Conservation (phyloP, 2,888 invertebrate species). For the Herminia tarsipennalis region DNA sequence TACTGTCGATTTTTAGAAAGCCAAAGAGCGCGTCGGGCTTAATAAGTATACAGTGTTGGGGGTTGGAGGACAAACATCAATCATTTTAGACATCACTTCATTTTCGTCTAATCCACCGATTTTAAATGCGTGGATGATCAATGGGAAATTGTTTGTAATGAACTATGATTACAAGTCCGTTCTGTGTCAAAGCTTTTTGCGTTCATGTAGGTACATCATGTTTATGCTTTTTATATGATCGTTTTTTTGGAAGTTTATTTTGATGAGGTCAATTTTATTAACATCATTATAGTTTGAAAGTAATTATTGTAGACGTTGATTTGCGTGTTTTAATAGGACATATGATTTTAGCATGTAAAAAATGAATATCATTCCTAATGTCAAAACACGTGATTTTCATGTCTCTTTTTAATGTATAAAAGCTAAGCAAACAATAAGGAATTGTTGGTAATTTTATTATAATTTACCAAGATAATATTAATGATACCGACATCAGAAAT, state of each 20-base stretch:
- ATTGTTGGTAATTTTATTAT: conserved; percentile 22
- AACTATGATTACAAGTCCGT: conserved; percentile 44
- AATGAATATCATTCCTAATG: too few species aligned
- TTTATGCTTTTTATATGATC: conserved; percentile 40
- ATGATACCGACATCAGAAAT: conserved; percentile 42
- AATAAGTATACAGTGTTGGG: conserved; percentile 63
- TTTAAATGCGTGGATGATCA: conserved; percentile 72
- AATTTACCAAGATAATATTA: conserved; percentile 24
- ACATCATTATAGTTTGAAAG: conserved; percentile 19
- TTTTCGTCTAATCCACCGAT: conserved; percentile 68
- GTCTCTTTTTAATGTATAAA: background rate
- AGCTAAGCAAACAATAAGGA: conserved; percentile 3
- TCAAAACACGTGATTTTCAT: too few species aligned
- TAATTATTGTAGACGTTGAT: conserved; percentile 23
- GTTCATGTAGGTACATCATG: conserved; percentile 6
- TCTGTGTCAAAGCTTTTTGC: conserved; percentile 51
- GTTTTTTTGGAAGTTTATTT: conserved; percentile 48
- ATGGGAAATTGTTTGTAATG: conserved; percentile 66
- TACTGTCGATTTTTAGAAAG: conserved; percentile 78
- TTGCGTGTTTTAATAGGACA: too few species aligned
- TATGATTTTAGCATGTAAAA: too few species aligned
- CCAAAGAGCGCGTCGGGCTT: conserved; percentile 57
- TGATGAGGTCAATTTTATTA: conserved; percentile 41
- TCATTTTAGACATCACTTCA: conserved; percentile 66
- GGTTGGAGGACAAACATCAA: conserved; percentile 78